phyloP scores from a whole-genome alignment of 2,113 vertebrate species.

The Platichthys stellatus region DNA sequence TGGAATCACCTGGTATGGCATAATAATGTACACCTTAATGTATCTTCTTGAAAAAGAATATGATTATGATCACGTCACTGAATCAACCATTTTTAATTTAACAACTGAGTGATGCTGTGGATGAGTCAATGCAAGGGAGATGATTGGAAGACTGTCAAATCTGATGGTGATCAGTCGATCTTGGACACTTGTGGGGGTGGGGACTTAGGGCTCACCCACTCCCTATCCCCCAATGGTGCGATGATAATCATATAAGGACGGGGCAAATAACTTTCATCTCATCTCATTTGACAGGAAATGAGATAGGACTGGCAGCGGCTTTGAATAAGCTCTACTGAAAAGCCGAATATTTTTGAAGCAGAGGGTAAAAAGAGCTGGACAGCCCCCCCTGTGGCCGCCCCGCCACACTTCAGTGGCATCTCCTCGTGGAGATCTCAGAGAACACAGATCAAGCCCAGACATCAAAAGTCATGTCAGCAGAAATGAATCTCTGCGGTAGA shows the following conservation, averaged over 20 bases:
- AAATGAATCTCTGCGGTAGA: constrained; percentile 18
- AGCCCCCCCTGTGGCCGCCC: not conserved
- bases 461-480: constrained; percentile 8
- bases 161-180: not conserved
- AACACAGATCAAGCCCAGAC: constrained; percentile 4
- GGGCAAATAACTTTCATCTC: not conserved
- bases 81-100: not conserved
- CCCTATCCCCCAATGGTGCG: not conserved
- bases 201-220: not conserved
- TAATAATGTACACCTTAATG: no score
- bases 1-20: not conserved
- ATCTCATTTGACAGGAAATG: not conserved
- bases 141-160: not conserved
- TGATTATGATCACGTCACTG: constrained; percentile 21
- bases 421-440: not conserved
- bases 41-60: no score
- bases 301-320: not conserved
- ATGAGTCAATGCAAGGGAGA: not conserved
- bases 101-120: not conserved
- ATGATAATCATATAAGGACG: not conserved
- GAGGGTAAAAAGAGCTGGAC: not conserved
- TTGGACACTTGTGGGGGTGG: not conserved
- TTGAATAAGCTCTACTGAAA: not conserved
- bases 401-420: constrained; percentile 13
- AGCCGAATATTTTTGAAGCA: constrained; percentile 17